Evolutionary conservation across 2,113 vertebrate genomes (phyloP).

Genomic region (Myotis yumanensis): DNA sequence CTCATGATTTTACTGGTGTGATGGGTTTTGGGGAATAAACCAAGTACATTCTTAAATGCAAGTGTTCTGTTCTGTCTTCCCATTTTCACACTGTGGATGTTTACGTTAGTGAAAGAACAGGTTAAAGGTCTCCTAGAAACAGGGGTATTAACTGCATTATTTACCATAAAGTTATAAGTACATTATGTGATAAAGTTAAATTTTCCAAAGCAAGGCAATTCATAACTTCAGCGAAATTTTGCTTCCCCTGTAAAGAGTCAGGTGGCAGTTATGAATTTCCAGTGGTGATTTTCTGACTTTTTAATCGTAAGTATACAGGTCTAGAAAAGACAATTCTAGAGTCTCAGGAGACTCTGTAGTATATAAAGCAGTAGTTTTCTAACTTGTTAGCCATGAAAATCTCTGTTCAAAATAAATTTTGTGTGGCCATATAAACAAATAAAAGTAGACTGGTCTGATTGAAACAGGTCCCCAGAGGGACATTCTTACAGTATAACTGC

Average conservation of each 20-base stretch:
- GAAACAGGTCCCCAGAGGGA: background rate
- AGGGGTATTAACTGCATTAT: background rate
- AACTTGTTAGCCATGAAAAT: background rate
- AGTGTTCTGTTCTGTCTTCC: slow-evolving; percentile 24
- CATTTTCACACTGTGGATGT: background rate
- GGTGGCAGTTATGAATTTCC: slow-evolving; percentile 10
- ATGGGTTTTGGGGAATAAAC: background rate
- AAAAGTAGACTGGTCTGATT: background rate
- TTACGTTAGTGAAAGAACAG: background rate
- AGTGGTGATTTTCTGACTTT: slow-evolving; percentile 19
- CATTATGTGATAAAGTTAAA: background rate
- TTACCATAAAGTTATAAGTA: slow-evolving; percentile 30
- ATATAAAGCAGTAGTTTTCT: background rate
- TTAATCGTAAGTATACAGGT: background rate
- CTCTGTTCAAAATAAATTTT: slow-evolving; percentile 41
- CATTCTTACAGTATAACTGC: background rate
- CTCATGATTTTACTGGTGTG: background rate
- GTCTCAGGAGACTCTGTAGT: background rate
- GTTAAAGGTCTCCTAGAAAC: background rate
- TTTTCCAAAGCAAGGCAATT: slow-evolving; percentile 41
- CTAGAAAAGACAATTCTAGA: background rate
- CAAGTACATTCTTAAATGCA: background rate
- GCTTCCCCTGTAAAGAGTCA: background rate
- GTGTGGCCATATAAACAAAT: background rate
- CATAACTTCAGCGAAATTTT: background rate